Evolutionary conservation across 2,113 vertebrate species (phyloP).

Genomic region (Antidorcas marsupialis): DNA sequence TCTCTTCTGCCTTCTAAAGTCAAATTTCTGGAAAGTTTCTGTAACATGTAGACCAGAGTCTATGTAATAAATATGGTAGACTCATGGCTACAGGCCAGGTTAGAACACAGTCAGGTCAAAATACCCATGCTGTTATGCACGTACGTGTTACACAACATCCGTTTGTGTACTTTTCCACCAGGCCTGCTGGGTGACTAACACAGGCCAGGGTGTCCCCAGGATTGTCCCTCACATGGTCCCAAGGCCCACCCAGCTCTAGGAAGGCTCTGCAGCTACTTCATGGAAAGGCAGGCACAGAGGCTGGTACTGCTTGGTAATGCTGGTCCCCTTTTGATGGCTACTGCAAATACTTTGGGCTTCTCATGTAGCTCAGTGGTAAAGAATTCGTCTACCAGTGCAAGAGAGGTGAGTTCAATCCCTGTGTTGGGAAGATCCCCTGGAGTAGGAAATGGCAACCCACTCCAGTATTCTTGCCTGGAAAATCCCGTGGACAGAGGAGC

Average conservation of each 20-base stretch:
- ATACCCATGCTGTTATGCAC: background rate
- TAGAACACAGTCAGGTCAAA: background rate
- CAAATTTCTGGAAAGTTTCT: background rate
- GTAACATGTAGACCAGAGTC: background rate
- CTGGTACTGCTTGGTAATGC: background rate
- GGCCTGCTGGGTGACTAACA: background rate
- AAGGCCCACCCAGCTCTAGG: background rate
- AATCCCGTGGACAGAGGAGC: background rate
- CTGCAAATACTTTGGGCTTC: background rate
- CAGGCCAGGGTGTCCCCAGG: background rate
- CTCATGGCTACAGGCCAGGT: background rate
- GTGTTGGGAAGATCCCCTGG: background rate
- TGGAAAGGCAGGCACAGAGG: background rate
- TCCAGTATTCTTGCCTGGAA: background rate
- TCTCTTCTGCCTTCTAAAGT: background rate
- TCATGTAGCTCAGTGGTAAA: background rate
- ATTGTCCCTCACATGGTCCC: background rate
- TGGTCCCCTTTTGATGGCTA: background rate
- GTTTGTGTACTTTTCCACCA: background rate
- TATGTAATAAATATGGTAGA: background rate
- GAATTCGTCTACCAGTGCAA: background rate
- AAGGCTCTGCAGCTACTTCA: background rate
- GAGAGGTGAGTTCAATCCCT: background rate
- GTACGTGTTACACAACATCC: too few relatives aligned
- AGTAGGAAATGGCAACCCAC: background rate